Base-by-base conservation (phyloP, 2,888 invertebrate species). In the Trachelus iudaicus region DNA sequence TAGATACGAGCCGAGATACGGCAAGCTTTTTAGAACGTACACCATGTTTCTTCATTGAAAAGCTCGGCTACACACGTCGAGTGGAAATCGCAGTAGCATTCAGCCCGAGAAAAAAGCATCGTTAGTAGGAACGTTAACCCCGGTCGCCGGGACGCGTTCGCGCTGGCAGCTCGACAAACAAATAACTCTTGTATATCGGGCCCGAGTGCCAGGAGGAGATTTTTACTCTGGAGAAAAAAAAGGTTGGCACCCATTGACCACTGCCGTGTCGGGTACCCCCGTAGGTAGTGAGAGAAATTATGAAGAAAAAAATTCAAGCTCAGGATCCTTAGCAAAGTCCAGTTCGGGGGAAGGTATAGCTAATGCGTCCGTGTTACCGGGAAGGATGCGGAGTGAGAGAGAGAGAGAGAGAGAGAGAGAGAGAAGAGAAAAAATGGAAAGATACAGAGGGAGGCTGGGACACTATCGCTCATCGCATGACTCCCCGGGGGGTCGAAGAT, bases 1-100 rank as follows among this genome's bases (percentile, higher is more conserved):
- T 82, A 87, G 88, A 89, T 89, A 88, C 88, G 85, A 88, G 84
- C 80, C 82, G 82, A 85, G 89, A 89, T 89, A 89, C 83, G 83
- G 68, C 81, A 73, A 83, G 85, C 83, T 89, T 88, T 88, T 86
- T 86, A 85, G 84, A 87, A 77, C 78, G 85, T 87, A 89, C 89
- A 89, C 85, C 86, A 84, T 89, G 89, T 89, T 89, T 88, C 86
- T 85, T 85, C 84, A 76, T 83, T 86, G 87, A 84, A 87, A 87
- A 86, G 84, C 85, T 69, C 15, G 11, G 69, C 31, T 69, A 69
- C 69, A 69, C 69, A 4, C 69, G 69, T 33, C 31, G 69, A 69
- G 69, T 33, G 69, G 33, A 69, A 69, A 33, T 69, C 69, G 69
- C 30, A 30, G 69, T 69, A 12, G 69, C 30, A 33, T 40, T 40